phyloP scores from a whole-genome alignment of 2,797 vertebrate species.

The Notolepis coatsorum region DNA sequence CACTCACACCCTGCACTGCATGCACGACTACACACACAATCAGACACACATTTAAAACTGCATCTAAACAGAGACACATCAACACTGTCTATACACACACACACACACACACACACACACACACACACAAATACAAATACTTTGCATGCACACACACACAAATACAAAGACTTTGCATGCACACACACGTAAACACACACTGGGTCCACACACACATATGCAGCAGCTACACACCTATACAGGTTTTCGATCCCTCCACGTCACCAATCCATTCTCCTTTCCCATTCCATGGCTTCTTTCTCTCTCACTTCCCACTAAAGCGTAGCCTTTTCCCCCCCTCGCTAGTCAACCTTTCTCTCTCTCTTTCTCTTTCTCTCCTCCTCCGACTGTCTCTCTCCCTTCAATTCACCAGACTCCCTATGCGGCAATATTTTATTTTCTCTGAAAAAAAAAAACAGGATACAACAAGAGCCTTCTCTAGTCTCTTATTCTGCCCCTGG shows the following conservation, averaged over 20 bases:
- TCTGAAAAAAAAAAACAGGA: too few species aligned
- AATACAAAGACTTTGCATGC: neutral
- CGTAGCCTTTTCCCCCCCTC: neutral
- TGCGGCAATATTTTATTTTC: too few species aligned
- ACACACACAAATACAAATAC: too few species aligned
- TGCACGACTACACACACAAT: neutral
- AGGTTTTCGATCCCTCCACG: neutral
- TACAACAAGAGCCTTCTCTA: too few species aligned
- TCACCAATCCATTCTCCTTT: neutral
- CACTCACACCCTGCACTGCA: neutral
- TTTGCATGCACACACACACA: too few species aligned
- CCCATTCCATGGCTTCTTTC: neutral
- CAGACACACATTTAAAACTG: neutral
- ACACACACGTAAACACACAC: neutral
- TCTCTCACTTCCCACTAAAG: neutral
- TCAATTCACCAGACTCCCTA: too few species aligned
- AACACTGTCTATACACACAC: neutral
- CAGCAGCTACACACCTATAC: too few species aligned
- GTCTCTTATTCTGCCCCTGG: too few species aligned
- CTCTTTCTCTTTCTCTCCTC: neutral
- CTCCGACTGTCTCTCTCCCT: neutral
- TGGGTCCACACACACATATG: slow-evolving; percentile 3
- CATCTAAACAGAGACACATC: too few species aligned
- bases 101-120: neutral
- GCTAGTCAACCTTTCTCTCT: neutral